Conservation (phyloP, 2,888 invertebrate species). For the Incurvaria masculella region DNA sequence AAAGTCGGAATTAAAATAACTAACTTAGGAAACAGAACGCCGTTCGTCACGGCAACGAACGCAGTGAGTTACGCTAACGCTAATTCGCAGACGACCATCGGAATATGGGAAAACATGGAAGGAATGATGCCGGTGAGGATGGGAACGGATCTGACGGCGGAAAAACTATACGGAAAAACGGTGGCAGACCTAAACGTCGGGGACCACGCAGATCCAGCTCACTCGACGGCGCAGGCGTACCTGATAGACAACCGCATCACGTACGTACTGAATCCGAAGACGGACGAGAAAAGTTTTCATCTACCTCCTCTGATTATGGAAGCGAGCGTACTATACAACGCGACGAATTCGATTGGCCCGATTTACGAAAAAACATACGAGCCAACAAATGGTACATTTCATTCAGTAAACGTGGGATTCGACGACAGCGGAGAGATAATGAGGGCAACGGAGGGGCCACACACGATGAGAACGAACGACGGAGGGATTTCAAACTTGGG, state of each 20-base stretch:
- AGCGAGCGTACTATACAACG: conserved; percentile 5
- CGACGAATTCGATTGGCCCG: conserved; percentile 6
- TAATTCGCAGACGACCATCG: conserved; percentile 9
- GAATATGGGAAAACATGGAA: conserved; percentile 8
- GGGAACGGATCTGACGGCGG: conserved; percentile 1
- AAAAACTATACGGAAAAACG: conserved; percentile 1
- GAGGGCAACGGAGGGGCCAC: not conserved
- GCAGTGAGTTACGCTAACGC: conserved; percentile 6
- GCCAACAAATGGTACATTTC: conserved; percentile 1
- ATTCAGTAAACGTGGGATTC: conserved; percentile 2
- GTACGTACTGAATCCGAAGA: not conserved
- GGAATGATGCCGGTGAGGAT: not conserved
- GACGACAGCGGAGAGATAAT: not conserved
- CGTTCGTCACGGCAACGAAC: conserved; percentile 5
- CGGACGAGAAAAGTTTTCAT: conserved; percentile 1
- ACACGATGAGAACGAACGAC: not conserved
- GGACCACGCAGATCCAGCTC: not conserved
- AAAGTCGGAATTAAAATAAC: conserved; percentile 2
- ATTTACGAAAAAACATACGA: conserved; percentile 5
- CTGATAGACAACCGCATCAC: not conserved
- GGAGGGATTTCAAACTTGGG: not conserved
- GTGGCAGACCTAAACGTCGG: not conserved
- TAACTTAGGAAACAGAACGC: conserved; percentile 8
- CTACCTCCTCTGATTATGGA: conserved; percentile 5
- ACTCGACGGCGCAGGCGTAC: not conserved